Base-by-base conservation (phyloP, 2,797 vertebrate species). In the Thripadectes ignobilis region DNA sequence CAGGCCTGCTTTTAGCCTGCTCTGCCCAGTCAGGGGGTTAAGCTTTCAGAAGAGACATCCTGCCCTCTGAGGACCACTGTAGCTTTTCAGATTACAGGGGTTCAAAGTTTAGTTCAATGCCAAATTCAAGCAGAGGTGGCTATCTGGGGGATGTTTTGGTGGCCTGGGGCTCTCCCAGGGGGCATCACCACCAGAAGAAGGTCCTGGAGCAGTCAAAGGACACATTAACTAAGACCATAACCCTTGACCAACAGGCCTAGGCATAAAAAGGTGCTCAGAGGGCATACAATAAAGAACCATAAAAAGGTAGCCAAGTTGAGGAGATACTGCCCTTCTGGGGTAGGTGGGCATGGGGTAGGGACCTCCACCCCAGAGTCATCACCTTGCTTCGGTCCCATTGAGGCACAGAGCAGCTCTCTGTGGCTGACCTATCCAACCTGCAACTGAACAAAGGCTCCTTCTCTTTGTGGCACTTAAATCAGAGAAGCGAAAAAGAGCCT, bases 361-460 rank as follows among this genome's bases (percentile, higher is more conserved):
- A 85, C 22, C 5, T 82, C 54, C 3, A 2, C 6, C 20, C 21
- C 32, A n/a, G 20, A 17, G 49, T 72, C 41, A 49, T 36, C 39
- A 46, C 12, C n/a, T 21, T 0, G 3, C 7, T 83, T 74, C 41
- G 14, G 14, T 55, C 45, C 29, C 48, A 77, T 39, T 10, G 17
- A 88, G 21, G n/a, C 20, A 62, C 49, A 74, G 26, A 58, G 34
- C 11, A 12, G 9, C 13, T 79, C 4, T 0, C 43, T 68, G 6
- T 13, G 34, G 6, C 58, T n/a, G 39, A 51, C 17, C n/a, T 57
- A 18, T 0, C 1, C 36, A 55, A 78, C 2, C 3, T 79, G 29
- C 4, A 9, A 8, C 16, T 46, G 72, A 91, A 89, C 68, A 91
- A 89, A 92, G 54, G n/a, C 17, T 72, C 51, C 54, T 95, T 80